phyloP scores from a whole-genome alignment of 2,888 invertebrate species.

The Clistopyga incitator region DNA sequence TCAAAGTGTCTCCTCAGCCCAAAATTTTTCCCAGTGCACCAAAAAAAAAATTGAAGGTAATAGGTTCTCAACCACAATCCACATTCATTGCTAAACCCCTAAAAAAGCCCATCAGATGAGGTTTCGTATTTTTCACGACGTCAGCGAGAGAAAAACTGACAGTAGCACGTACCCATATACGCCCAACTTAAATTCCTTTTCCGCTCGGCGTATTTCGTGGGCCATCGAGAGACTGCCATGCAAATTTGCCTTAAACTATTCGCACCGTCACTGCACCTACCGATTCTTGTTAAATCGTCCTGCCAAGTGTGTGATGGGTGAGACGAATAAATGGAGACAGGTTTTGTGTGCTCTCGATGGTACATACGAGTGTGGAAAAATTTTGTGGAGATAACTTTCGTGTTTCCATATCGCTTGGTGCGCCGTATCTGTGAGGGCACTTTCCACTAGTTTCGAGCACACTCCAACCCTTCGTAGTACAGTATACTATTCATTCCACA shows the following conservation, averaged over 20 bases:
- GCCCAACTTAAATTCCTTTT: background rate
- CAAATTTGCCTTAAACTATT: conserved; percentile 32
- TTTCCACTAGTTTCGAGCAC: conserved; percentile 47
- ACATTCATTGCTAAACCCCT: background rate
- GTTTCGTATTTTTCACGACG: background rate
- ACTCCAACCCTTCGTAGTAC: conserved; percentile 21
- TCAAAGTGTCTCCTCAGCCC: no score
- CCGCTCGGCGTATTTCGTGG: conserved; percentile 17
- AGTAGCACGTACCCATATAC: background rate
- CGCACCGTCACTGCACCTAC: conserved; percentile 7
- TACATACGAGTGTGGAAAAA: conserved; percentile 24
- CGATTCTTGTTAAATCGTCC: conserved; percentile 41
- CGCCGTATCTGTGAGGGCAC: conserved; percentile 40
- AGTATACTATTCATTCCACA: conserved; percentile 27
- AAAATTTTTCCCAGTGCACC: no score
- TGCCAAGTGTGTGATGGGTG: conserved; percentile 29
- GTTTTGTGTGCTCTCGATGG: conserved; percentile 13
- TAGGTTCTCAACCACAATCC: background rate
- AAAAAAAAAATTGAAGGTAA: no score
- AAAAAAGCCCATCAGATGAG: background rate
- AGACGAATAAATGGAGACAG: conserved; percentile 27
- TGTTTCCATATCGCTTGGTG: conserved; percentile 40
- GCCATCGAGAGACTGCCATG: conserved; percentile 19
- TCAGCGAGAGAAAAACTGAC: background rate
- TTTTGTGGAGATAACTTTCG: conserved; percentile 55